Evolutionary conservation across 2,113 vertebrate species (phyloP), one percentile per base, ranked within the genome.

Genomic region (Lepus timidus): DNA sequence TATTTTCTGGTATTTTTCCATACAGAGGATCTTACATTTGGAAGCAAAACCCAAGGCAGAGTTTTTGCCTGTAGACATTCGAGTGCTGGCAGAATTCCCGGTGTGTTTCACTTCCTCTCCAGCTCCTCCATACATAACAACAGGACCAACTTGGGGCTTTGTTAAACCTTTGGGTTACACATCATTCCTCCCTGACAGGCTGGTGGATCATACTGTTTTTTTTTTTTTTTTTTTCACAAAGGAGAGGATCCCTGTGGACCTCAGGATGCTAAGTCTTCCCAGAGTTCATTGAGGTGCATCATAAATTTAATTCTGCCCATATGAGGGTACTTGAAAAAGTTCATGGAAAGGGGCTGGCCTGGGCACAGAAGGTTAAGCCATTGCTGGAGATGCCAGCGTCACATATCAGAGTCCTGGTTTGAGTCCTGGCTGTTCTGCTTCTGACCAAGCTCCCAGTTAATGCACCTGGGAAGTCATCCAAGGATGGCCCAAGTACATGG

Each of bases 1-100:
- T 91, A 61, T 71, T 94, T 62, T 55, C 74, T 55, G 25, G 70
- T 70, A 22, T 86, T 76, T 90, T 86, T 94, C 65, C 27, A 17
- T 5, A 19, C 11, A 79, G 51, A 84, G 12, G 0, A 19, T 55
- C 27, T 67, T 75, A 51, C 5, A 61, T 74, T 85, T 81, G 11
- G 91, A 88, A 83, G 25, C 31, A 90, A 0, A 1, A 49, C 13
- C 31, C 6, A 58, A 94, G 49, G 64, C 39, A 25, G 80, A 39
- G n/a, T 27, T 86, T 88, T 92, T 88, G 89, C 67, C 84, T 93
- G 67, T 61, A 75, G 61, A 39, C 2, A 39, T 71, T 22, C 27
- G 39, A 4, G 33, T 58, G 16, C 79, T 87, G 70, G 61, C 29
- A 89, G 44, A 73, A 70, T 61, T 78, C 51, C 58, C 8, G n/a